Evolutionary conservation across 2,888 invertebrate genomes (phyloP).

Genomic region (Chrysolina oricalcia): DNA sequence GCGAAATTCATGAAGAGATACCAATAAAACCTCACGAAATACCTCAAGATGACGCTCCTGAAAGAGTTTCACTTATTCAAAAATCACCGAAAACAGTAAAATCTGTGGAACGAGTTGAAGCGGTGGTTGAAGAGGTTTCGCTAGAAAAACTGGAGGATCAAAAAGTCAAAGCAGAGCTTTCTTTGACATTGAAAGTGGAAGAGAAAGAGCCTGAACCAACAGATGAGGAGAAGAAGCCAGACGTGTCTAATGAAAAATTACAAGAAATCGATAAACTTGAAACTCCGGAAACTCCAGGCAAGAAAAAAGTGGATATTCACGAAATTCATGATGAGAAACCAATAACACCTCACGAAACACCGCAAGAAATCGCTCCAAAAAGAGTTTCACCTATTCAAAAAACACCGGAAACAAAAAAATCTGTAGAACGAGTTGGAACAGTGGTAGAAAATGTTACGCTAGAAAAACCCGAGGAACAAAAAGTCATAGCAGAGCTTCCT

Average conservation of each 20-base stretch:
- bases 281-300: constrained; percentile 1
- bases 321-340: too few relatives aligned
- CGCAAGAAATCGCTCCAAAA: too few relatives aligned
- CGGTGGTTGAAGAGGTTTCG: too few relatives aligned
- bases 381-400: too few relatives aligned
- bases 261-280: too few relatives aligned
- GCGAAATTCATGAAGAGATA: background rate
- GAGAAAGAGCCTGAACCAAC: too few relatives aligned
- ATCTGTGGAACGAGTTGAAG: background rate
- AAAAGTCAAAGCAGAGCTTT: too few relatives aligned
- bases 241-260: background rate
- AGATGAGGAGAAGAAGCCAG: too few relatives aligned
- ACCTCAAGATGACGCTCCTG: constrained; percentile 10
- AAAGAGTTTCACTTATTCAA: background rate
- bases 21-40: background rate
- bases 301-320: background rate
- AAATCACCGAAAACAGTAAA: background rate
- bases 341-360: too few relatives aligned
- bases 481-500: background rate
- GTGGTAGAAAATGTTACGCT: background rate
- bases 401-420: background rate
- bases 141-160: too few relatives aligned
- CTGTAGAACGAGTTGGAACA: background rate
- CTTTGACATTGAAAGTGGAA: too few relatives aligned
- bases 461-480: constrained; percentile 3